Base-by-base conservation (phyloP, 2,888 invertebrate genomes). In the Apamea sordens region DNA sequence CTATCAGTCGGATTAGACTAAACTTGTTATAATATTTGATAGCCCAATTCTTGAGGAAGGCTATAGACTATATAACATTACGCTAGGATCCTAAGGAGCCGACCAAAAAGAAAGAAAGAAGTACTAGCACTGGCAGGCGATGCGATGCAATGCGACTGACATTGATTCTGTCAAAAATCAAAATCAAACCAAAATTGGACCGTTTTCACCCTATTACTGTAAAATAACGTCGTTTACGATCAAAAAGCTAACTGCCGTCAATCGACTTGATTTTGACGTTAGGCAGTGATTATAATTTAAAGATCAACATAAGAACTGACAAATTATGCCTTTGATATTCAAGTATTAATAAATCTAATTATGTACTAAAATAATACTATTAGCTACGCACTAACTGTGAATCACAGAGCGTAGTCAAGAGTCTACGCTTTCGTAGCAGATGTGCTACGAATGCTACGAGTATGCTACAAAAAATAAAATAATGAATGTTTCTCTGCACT, bases 371-470 rank as follows among this genome's bases (percentile, higher is more conserved):
- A 61, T 28, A 24, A 47, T 11, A 3, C 2, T 24, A 8, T 50
- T 1, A 32, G 18, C 44, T n/a, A 36, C n/a, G 21, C 7, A 24
- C 59, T 13, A 32, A 50, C 41, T 50, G 1, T 50, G 7, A 50
- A 18, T 28, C 11, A 36, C 24, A 6, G 21, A 4, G 24, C 77
- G 59, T 67, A 47, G 61, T 8, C 5, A 28, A 28, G 24, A 24
- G 59, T 61, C 63, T 79, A 78, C 78, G 75, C 18, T 78, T 71
- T 73, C 78, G 86, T 85, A 82, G 83, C 78, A 80, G 13, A 61
- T 2, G n/a, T 63, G 61, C 84, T 80, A 83, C 68, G 70, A 67
- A 28, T 44, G 75, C 61, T 83, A 74, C 59, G 44, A 68, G 1
- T 0, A 13, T 47, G 44, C 41, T 69, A 76, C 44, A 47, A 13